A percentile compares a stretch with the other conserved stretches of the same genome.
Conservation (phyloP, 2,888 invertebrate species). For the Eupithecia inturbata region DNA sequence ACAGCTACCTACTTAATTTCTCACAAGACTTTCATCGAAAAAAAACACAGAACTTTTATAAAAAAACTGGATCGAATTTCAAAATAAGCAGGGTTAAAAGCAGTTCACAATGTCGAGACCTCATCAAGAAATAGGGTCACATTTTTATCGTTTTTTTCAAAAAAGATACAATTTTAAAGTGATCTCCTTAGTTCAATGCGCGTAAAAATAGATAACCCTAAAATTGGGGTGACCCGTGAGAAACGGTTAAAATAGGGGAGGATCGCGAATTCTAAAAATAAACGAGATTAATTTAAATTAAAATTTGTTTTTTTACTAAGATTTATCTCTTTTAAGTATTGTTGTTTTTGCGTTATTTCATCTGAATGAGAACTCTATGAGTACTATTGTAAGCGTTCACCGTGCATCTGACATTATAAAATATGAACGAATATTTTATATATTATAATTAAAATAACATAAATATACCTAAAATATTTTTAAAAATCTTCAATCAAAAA, state of each 20-base stretch:
- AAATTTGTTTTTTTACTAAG: slow-evolving; percentile 48
- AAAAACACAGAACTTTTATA: slow-evolving; percentile 28
- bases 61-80: slow-evolving; percentile 75
- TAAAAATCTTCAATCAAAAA: no score
- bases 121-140: slow-evolving; percentile 80
- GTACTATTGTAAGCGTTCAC: neutral
- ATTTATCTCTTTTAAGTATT: slow-evolving; percentile 39
- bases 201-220: slow-evolving; percentile 73
- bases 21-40: slow-evolving; percentile 40
- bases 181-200: slow-evolving; percentile 65
- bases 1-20: slow-evolving; percentile 27
- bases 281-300: slow-evolving; percentile 70
- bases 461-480: no score
- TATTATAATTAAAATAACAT: no score
- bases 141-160: slow-evolving; percentile 58
- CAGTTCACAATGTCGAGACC: slow-evolving; percentile 78
- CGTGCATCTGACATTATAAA: no score
- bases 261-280: slow-evolving; percentile 60
- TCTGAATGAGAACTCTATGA: slow-evolving; percentile 8
- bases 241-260: slow-evolving; percentile 62
- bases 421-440: no score
- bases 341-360: neutral
- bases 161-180: slow-evolving; percentile 73
- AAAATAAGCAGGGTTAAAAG: slow-evolving; percentile 75
- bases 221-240: slow-evolving; percentile 80